phyloP scores from a whole-genome alignment of 1,140 invertebrate species.

The Zaprionus kolodkinae region DNA sequence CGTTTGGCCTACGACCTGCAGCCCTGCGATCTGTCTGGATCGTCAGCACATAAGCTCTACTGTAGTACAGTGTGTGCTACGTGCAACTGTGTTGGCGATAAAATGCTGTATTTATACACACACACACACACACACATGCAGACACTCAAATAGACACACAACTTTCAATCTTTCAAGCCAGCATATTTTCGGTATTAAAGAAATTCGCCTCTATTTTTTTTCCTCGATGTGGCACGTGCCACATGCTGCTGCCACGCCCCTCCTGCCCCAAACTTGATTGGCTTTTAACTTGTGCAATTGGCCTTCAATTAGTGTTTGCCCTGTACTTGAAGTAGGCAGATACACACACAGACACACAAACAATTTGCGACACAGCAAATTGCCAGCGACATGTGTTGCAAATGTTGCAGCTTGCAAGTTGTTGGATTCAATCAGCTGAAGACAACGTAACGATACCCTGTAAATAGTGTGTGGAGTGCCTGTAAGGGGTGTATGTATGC shows the following conservation, averaged over 20 bases:
- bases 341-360: slow-evolving; percentile 75
- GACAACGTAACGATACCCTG: slow-evolving; percentile 29
- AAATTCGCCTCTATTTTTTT: slow-evolving; percentile 1
- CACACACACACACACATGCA: not conserved
- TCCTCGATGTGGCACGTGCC: slow-evolving; percentile 2
- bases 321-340: slow-evolving; percentile 53
- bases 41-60: slow-evolving; percentile 37
- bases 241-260: slow-evolving; percentile 34
- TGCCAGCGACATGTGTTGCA: slow-evolving; percentile 63
- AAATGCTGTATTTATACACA: not conserved
- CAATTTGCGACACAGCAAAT: slow-evolving; percentile 64
- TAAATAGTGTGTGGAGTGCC: not conserved
- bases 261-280: slow-evolving; percentile 12
- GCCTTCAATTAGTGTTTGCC: slow-evolving; percentile 72
- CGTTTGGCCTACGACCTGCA: slow-evolving; percentile 61
- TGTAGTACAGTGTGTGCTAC: not conserved
- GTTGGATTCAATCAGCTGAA: slow-evolving; percentile 37
- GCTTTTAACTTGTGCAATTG: slow-evolving; percentile 11
- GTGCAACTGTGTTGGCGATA: not conserved
- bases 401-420: slow-evolving; percentile 35
- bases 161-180: not conserved
- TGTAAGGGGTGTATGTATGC: no score
- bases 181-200: not conserved
- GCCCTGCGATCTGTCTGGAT: slow-evolving; percentile 74
- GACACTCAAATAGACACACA: not conserved